Conservation (phyloP, 2,888 invertebrate genomes). For the Chrysomela aeneicollis region DNA sequence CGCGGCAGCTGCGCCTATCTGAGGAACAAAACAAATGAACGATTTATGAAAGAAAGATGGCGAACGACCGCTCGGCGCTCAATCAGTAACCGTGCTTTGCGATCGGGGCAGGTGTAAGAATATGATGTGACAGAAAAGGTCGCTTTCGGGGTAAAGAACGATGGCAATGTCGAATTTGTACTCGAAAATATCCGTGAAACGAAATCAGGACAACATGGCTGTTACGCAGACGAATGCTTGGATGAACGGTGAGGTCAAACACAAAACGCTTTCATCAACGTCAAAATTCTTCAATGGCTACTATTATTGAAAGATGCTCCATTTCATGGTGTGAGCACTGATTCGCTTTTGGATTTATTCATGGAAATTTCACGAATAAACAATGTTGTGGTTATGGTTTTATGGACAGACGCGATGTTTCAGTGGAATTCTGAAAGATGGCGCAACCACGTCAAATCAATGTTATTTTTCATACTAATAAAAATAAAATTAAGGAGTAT, state of each 20-base stretch:
- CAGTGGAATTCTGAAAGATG: no score
- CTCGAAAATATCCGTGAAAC: slow-evolving; percentile 77
- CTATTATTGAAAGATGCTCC: no score
- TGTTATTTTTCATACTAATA: no score
- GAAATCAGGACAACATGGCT: slow-evolving; percentile 72
- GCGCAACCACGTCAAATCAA: no score
- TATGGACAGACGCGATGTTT: no score
- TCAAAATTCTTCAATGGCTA: not conserved
- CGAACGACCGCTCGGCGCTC: slow-evolving; percentile 29
- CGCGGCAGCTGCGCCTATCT: slow-evolving; percentile 1
- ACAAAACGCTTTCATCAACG: not conserved
- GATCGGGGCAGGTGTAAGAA: slow-evolving; percentile 23
- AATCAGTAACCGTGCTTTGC: slow-evolving; percentile 26
- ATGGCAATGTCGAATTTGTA: slow-evolving; percentile 81
- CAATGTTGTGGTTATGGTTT: no score
- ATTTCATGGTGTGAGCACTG: not conserved
- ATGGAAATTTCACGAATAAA: no score
- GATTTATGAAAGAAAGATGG: no score
- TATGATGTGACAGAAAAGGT: not conserved
- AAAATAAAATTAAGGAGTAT: no score
- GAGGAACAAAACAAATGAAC: slow-evolving; percentile 3
- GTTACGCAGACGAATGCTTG: slow-evolving; percentile 83
- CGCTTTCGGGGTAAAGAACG: slow-evolving; percentile 21
- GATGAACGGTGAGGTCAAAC: slow-evolving; percentile 75
- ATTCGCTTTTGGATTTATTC: not conserved